phyloP scores from a whole-genome alignment of 2,888 invertebrate species.

The Meteorus colon region DNA sequence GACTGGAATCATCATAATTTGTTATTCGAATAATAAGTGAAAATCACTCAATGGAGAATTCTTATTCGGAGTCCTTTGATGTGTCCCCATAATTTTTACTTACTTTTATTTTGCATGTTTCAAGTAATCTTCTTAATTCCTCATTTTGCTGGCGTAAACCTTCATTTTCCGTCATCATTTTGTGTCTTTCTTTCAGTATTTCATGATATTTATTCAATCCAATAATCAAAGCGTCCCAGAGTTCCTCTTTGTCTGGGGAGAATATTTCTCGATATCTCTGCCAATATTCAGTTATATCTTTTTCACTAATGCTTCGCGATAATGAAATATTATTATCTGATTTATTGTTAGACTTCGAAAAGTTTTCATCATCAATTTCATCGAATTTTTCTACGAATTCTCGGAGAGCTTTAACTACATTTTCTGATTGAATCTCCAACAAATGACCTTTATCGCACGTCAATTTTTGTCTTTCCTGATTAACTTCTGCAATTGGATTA shows the following conservation, averaged over 20 bases:
- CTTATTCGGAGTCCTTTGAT: too few species aligned
- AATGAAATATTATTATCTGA: conserved; percentile 74
- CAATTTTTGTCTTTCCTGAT: conserved; percentile 40
- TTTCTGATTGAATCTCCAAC: conserved; percentile 80
- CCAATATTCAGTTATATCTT: conserved; percentile 82
- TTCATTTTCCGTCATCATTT: conserved; percentile 80
- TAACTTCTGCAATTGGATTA: not conserved
- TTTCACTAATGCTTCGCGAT: conserved; percentile 75
- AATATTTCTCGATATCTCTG: conserved; percentile 78
- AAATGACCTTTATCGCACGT: conserved; percentile 75
- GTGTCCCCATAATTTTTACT: not conserved
- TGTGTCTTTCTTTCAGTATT: conserved; percentile 81
- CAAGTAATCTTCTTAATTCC: conserved; percentile 81
- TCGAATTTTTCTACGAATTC: conserved; percentile 77
- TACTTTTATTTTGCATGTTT: conserved; percentile 75
- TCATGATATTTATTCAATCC: conserved; percentile 80
- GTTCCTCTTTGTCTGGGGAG: conserved; percentile 77
- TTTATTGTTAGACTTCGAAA: conserved; percentile 59
- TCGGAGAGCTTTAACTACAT: conserved; percentile 79
- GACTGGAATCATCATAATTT: conserved; percentile 29
- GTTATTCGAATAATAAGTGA: not conserved
- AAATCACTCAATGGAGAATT: too few species aligned
- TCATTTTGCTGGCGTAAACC: conserved; percentile 80
- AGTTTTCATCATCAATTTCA: conserved; percentile 51
- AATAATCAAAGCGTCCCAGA: conserved; percentile 82